phyloP scores from a whole-genome alignment of 2,797 vertebrate genomes.

The Rhodeus uyekii region DNA sequence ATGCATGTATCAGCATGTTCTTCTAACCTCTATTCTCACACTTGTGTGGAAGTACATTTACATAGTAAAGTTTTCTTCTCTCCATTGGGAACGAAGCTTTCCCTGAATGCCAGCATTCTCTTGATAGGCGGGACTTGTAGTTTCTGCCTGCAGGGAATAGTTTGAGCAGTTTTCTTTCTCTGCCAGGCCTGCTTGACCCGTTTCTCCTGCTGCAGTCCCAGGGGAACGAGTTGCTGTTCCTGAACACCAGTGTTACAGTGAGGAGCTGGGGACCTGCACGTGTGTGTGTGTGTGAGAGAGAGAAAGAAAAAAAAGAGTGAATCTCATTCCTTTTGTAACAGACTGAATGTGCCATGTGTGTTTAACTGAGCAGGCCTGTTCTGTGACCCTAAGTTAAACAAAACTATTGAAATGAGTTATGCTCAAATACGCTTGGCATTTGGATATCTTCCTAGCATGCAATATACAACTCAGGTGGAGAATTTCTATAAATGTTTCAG shows the following conservation, averaged over 20 bases:
- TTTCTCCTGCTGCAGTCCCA: conserved; percentile 51
- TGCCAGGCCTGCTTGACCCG: conserved; percentile 45
- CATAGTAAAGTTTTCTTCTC: not conserved
- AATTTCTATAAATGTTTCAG: conserved; percentile 8
- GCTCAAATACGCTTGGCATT: conserved; percentile 17
- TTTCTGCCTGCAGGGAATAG: conserved; percentile 58
- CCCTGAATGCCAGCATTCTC: conserved; percentile 40
- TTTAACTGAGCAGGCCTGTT: conserved; percentile 19
- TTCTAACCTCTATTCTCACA: conserved; percentile 29
- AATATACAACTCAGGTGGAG: not conserved
- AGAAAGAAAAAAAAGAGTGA: conserved; percentile 11
- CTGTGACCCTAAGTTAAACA: conserved; percentile 25
- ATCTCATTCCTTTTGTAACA: conserved; percentile 44
- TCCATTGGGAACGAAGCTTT: conserved; percentile 33
- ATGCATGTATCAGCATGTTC: conserved; percentile 22
- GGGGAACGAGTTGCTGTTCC: conserved; percentile 54
- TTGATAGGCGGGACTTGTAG: conserved; percentile 30
- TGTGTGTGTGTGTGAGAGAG: not conserved
- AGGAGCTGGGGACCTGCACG: conserved; percentile 3
- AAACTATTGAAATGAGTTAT: not conserved
- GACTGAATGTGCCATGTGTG: not conserved
- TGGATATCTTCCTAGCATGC: not conserved
- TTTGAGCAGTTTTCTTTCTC: conserved; percentile 45
- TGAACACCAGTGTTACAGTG: conserved; percentile 29
- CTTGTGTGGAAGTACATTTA: conserved; percentile 12